These are phyloP conservation scores for Germaria angustata DNA, from an alignment of 2,888 invertebrate genomes.

Conservation along the genomic window DNA sequence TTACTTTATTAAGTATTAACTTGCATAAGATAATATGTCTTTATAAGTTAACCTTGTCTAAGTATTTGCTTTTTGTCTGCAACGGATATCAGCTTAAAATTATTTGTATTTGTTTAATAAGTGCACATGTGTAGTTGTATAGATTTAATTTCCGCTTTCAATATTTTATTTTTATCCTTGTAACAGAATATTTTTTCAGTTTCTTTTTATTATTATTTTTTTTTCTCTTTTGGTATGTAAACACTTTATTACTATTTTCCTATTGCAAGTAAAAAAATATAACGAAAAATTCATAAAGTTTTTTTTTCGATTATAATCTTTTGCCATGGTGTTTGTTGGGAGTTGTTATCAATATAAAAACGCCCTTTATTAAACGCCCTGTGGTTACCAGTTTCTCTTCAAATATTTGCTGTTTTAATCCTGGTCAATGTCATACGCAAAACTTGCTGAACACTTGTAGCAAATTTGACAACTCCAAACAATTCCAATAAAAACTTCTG, in stretches of 20 bases:
- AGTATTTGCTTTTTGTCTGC: constrained; percentile 52
- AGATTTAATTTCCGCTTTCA: constrained; percentile 65
- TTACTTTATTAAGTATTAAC: constrained; percentile 3
- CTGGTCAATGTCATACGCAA: constrained; percentile 21
- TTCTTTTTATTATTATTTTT: not conserved
- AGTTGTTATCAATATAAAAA: constrained; percentile 57
- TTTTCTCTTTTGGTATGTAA: constrained; percentile 1
- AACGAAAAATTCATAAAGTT: constrained; percentile 38
- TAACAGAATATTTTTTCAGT: not conserved
- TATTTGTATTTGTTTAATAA: constrained; percentile 12
- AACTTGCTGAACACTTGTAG: constrained; percentile 7
- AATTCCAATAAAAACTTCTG: not conserved
- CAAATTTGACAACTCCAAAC: not conserved
- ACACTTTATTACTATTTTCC: constrained; percentile 51
- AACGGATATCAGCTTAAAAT: constrained; percentile 60
- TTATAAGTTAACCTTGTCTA: constrained; percentile 29
- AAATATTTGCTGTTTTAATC: constrained; percentile 33
- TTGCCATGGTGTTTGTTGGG: constrained; percentile 16
- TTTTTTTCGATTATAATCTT: constrained; percentile 22
- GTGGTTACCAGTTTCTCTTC: constrained; percentile 27
- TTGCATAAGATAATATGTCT: too few species aligned
- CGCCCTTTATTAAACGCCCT: constrained; percentile 60
- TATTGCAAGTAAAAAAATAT: constrained; percentile 11
- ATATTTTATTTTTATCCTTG: constrained; percentile 48
- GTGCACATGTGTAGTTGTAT: constrained; percentile 26